phyloP scores from a whole-genome alignment of 2,797 vertebrate genomes.

The Neoniphon sammara region DNA sequence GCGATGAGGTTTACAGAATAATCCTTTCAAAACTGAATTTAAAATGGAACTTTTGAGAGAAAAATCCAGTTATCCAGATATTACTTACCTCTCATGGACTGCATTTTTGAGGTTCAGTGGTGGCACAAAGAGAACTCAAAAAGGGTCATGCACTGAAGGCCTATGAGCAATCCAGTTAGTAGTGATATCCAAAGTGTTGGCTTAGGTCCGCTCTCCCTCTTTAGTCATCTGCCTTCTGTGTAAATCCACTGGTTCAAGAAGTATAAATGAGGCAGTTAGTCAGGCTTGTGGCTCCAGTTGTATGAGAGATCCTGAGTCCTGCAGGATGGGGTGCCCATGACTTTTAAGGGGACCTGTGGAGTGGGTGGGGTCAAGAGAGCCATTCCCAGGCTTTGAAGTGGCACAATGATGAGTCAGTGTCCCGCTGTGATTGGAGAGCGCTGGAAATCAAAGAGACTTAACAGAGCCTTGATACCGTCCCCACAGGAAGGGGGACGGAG shows the following conservation, averaged over 20 bases:
- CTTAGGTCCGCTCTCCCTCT: conserved; percentile 17
- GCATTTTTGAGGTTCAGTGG: conserved; percentile 73
- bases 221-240: conserved; percentile 25
- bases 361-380: conserved; percentile 80
- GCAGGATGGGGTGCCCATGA: conserved; percentile 62
- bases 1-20: not conserved
- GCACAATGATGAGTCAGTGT: conserved; percentile 80
- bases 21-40: not conserved
- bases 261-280: conserved; percentile 34
- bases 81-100: conserved; percentile 83
- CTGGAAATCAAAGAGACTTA: conserved; percentile 91
- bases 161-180: conserved; percentile 46
- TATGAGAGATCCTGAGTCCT: conserved; percentile 59
- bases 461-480: conserved; percentile 91
- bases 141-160: conserved; percentile 39
- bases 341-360: conserved; percentile 79
- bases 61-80: not conserved
- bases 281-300: conserved; percentile 32
- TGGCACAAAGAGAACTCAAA: conserved; percentile 4
- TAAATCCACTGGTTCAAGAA: conserved; percentile 55
- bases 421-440: conserved; percentile 82
- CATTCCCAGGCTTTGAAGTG: conserved; percentile 87
- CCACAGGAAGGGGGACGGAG: conserved; percentile 91
- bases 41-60: not conserved
- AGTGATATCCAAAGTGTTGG: conserved; percentile 54